Percentiles rank a stretch among this genome's conserved stretches.
These are phyloP conservation scores for Cabera pusaria DNA, from an alignment of 2,888 invertebrate genomes.

Conservation along the genomic window DNA sequence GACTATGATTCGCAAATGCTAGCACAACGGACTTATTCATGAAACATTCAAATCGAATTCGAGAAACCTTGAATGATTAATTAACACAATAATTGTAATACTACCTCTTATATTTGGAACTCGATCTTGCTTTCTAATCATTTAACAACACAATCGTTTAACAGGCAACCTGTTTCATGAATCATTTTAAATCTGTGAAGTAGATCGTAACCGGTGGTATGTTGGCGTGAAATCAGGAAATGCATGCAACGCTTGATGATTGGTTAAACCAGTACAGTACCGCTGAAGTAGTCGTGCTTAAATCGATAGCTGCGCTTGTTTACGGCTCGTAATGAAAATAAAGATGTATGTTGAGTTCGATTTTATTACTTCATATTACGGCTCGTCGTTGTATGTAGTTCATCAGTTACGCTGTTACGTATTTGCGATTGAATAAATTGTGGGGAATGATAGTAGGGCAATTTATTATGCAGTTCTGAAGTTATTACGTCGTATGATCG, in stretches of 20 bases:
- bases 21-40: slow-evolving; percentile 27
- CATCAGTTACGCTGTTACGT: slow-evolving; percentile 14
- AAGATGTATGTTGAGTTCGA: slow-evolving; percentile 18
- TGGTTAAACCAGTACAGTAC: slow-evolving; percentile 48
- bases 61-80: slow-evolving; percentile 7
- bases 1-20: slow-evolving; percentile 26
- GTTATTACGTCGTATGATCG: slow-evolving; percentile 1
- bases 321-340: slow-evolving; percentile 36
- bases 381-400: slow-evolving; percentile 13
- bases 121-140: not conserved
- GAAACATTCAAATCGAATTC: slow-evolving; percentile 16
- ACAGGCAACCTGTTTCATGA: slow-evolving; percentile 35
- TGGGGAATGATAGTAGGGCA: no score
- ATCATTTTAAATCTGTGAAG: slow-evolving; percentile 45
- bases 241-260: slow-evolving; percentile 50
- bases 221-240: slow-evolving; percentile 59
- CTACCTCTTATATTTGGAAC: no score
- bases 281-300: slow-evolving; percentile 42
- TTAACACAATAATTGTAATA: no score
- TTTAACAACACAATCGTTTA: slow-evolving; percentile 16
- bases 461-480: slow-evolving; percentile 5
- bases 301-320: slow-evolving; percentile 35
- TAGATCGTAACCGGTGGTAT: slow-evolving; percentile 48
- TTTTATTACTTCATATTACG: slow-evolving; percentile 28
- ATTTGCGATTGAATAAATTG: slow-evolving; percentile 5